phyloP scores from a whole-genome alignment of 2,888 invertebrate species.

The Micropterix aruncella region DNA sequence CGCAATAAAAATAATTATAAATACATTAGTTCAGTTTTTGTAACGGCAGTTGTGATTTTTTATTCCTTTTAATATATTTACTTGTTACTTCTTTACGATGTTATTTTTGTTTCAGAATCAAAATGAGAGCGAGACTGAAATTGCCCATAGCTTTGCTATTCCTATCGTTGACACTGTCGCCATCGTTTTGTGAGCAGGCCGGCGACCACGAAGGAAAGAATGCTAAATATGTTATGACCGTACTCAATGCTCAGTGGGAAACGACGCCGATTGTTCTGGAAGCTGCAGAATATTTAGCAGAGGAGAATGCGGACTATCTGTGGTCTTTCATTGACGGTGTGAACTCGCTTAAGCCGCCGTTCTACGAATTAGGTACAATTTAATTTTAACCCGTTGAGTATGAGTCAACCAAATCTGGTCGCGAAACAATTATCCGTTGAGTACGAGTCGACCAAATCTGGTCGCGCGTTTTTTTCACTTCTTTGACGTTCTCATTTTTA shows the following conservation, averaged over 20 bases:
- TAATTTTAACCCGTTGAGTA: too few relatives aligned
- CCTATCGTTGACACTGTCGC: background rate
- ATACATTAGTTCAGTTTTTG: too few relatives aligned
- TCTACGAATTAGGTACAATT: constrained; percentile 50
- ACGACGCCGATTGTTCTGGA: constrained; percentile 85
- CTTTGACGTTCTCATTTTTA: too few relatives aligned
- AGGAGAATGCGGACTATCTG: constrained; percentile 66
- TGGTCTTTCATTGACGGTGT: constrained; percentile 72
- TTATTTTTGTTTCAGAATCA: too few relatives aligned
- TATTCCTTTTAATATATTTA: too few relatives aligned
- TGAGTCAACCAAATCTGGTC: too few relatives aligned
- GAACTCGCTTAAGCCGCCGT: constrained; percentile 41
- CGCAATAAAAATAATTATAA: too few relatives aligned
- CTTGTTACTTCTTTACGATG: too few relatives aligned
- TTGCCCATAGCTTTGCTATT: background rate
- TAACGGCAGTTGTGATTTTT: too few relatives aligned
- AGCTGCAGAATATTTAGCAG: constrained; percentile 73
- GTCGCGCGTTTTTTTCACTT: too few relatives aligned
- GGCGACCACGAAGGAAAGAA: constrained; percentile 28
- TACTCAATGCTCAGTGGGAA: constrained; percentile 90
- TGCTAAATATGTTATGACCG: constrained; percentile 70
- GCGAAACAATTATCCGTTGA: too few relatives aligned
- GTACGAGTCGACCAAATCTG: too few relatives aligned
- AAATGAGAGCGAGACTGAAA: background rate
- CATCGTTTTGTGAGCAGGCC: background rate